Evolutionary conservation across 2,797 vertebrate genomes (phyloP), one percentile per base, ranked within the genome.

Genomic region (Sternarchorhynchus goeldii): DNA sequence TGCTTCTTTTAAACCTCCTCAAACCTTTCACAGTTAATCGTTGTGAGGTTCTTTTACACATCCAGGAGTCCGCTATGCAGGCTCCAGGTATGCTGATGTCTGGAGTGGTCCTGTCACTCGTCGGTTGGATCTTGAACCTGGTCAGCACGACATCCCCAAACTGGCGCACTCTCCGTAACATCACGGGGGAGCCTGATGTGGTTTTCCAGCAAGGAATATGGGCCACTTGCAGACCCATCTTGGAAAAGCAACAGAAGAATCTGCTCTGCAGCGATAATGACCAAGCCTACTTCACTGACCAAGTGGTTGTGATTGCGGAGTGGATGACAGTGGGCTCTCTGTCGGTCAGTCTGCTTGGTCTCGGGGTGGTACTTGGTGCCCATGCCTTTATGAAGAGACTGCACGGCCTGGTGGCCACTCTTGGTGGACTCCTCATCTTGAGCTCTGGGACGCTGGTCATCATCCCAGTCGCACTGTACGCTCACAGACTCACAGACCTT

Each of bases 141-240:
- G 20, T 18, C 57, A 50, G 72, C 31, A 50, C 58, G 0, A 31
- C n/a, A 5, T 74, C 72, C 2, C 72, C 72, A 21, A 74, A 74
- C 72, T 74, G 72, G 72, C 72, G 72, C 39, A 74, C 72, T 25
- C 20, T 74, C 58, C 21, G 16, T 29, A 73, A 73, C 57, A 74
- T 63, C 34, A 50, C 14, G 4, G 72, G 39, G 20, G 14, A 50
- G 25, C 21, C 36, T 1, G 21, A 62, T 53, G 21, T 74, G 58
- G 58, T 74, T 25, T n/a, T 63, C 6, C 63, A 39, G 10, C 72
- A 74, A n/a, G 72, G 72, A 3, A 45, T 74, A 63, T 74, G 72
- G 72, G 72, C 50, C 72, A 60, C 50, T 12, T 74, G 72, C 39
- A 50, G 36, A 58, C 17, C 41, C 57, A 50, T 74, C 72, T 31